Evolutionary conservation across 1,140 invertebrate species (phyloP).

Genomic region (Eupeodes corollae): DNA sequence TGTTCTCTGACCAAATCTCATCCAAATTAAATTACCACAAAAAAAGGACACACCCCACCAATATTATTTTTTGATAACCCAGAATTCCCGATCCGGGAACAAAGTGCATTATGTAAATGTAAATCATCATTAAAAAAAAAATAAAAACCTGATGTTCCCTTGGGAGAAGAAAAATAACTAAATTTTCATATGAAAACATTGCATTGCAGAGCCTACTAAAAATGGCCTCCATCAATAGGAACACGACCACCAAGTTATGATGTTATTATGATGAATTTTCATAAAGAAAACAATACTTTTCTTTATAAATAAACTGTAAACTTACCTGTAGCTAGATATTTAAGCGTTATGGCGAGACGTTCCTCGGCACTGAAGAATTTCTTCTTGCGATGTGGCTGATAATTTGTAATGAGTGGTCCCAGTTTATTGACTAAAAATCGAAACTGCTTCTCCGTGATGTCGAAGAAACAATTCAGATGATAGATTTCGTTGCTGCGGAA

Average conservation of each 20-base stretch:
- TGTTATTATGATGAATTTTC: background rate
- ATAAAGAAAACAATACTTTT: background rate
- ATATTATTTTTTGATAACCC: background rate
- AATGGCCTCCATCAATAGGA: background rate
- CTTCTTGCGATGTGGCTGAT: conserved; percentile 32
- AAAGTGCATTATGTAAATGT: too few species aligned
- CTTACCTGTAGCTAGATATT: conserved; percentile 36
- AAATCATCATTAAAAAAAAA: too few species aligned
- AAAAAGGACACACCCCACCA: too few species aligned
- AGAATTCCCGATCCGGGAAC: background rate
- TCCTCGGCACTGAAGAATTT: conserved; percentile 34
- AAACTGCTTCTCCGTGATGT: conserved; percentile 34
- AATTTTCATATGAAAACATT: too few species aligned
- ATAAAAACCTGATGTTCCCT: too few species aligned
- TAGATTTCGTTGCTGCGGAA: conserved; percentile 33
- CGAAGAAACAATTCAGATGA: conserved; percentile 34
- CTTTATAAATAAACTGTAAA: background rate
- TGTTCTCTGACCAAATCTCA: too few species aligned
- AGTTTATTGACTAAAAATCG: conserved; percentile 29
- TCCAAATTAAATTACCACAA: too few species aligned
- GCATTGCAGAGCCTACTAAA: too few species aligned
- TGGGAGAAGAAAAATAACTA: too few species aligned
- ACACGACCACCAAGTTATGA: background rate
- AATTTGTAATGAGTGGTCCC: conserved; percentile 30
- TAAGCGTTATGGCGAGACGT: conserved; percentile 33